Base-by-base conservation (phyloP, 2,888 invertebrate species). In the Notodonta dromedarius region DNA sequence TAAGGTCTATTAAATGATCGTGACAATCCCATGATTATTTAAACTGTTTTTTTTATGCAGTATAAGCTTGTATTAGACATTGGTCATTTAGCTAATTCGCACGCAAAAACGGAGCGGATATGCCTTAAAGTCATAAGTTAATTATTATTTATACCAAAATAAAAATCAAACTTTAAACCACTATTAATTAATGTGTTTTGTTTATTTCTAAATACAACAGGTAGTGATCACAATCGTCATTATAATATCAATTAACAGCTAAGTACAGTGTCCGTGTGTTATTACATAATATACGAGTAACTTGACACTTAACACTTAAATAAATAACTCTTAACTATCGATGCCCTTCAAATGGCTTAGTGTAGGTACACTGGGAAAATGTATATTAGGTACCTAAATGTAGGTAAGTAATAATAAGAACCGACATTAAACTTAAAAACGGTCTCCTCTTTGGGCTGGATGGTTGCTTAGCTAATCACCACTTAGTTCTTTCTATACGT, bases 301-400 rank as follows among this genome's bases (percentile, higher is more conserved):
- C 32, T 67, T 61, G 56, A 65, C 70, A 67, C 73, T 71, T 66
- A 73, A 67, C 73, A 77, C 80, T 79, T 81, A 84, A 88, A 88
- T 88, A 88, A 87, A 87, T 88, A 86, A 82, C 77, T 55, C 79
- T 83, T 83, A 83, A 62, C 32, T 16, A 51, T 68, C 69, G 61
- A 62, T 60, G 62, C 57, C 46, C 46, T n/a, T 46, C 13, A n/a
- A n/a, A 46, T 46, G 46, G 46, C 46, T 13, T 46, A 46, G 46
- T 46, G 13, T 46, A 4, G 24, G 24, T 24, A 24, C 9, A n/a
- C 11, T 46, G 46, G 12, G n/a, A 46, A 46, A n/a, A 11, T 46
- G 5, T 46, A 46, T n/a, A 46, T 1, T n/a, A 46, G 46, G 46
- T 46, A 46, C n/a, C 4, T 12, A 44, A 40, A 42, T 11, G 5